A percentile compares a stretch with the other conserved stretches of the same genome.
Evolutionary conservation across 2,888 invertebrate species (phyloP).

Genomic region (Gastracanthus pulcherrimus): DNA sequence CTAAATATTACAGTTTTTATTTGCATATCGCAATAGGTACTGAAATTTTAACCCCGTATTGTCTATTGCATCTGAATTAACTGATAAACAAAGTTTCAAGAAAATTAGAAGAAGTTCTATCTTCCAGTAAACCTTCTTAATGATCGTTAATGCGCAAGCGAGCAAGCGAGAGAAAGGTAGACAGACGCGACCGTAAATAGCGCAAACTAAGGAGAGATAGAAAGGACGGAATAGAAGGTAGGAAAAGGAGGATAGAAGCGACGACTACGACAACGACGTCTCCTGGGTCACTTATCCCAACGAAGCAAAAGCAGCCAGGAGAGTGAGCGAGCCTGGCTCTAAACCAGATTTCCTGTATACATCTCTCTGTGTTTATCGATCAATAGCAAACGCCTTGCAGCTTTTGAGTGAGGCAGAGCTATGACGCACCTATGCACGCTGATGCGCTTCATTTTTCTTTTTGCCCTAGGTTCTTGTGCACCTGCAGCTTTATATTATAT

Average conservation of each 20-base stretch:
- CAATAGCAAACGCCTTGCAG: background rate
- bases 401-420: background rate
- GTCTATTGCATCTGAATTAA: too few relatives aligned
- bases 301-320: background rate
- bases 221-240: too few relatives aligned
- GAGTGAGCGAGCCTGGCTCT: background rate
- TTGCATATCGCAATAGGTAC: too few relatives aligned
- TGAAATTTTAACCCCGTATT: too few relatives aligned
- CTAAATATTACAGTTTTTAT: too few relatives aligned
- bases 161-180: too few relatives aligned
- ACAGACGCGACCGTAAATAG: background rate
- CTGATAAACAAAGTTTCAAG: too few relatives aligned
- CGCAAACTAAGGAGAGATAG: background rate
- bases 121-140: too few relatives aligned
- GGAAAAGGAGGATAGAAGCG: background rate
- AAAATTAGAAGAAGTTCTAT: too few relatives aligned
- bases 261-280: background rate
- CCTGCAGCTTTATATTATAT: background rate
- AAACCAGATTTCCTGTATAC: background rate
- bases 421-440: background rate
- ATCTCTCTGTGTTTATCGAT: background rate
- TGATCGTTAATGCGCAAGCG: too few relatives aligned
- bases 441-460: background rate
- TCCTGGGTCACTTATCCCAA: slow-evolving; percentile 2
- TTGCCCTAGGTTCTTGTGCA: background rate